Conservation (phyloP, 2,113 vertebrate genomes). For the Xenus cinereus region DNA sequence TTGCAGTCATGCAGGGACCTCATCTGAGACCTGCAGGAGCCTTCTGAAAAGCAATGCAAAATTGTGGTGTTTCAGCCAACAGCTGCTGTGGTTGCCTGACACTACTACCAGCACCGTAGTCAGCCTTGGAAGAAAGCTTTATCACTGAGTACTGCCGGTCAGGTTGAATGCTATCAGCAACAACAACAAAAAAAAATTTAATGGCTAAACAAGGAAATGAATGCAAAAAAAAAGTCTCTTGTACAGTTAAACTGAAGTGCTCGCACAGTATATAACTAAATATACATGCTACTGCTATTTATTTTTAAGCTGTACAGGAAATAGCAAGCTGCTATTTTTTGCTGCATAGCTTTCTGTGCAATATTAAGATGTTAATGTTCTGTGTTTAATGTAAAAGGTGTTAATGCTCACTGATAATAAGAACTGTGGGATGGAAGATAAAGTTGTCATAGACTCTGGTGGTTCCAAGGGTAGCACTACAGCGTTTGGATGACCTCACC, state of each 20-base stretch:
- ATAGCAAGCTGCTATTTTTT: not conserved
- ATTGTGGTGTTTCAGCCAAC: not conserved
- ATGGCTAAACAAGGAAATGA: not conserved
- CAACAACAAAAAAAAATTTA: not conserved
- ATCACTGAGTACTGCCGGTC: not conserved
- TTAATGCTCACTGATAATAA: not conserved
- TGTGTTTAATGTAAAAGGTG: not conserved
- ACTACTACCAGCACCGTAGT: not conserved
- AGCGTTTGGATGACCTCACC: not conserved
- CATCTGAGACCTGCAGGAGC: not conserved
- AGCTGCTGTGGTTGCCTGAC: not conserved
- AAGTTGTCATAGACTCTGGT: not conserved
- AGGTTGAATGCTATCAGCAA: not conserved
- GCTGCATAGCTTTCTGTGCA: not conserved
- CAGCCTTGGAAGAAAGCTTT: not conserved
- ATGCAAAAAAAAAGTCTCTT: not conserved
- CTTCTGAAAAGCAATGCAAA: not conserved
- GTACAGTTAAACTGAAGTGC: not conserved
- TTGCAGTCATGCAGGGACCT: not conserved
- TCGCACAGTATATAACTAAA: not conserved
- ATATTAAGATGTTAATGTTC: not conserved
- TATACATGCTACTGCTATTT: not conserved
- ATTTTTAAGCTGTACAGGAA: constrained; percentile 1
- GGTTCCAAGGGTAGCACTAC: not conserved
- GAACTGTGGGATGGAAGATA: not conserved